Base-by-base conservation (phyloP, 2,113 vertebrate species). In the Platichthys stellatus region DNA sequence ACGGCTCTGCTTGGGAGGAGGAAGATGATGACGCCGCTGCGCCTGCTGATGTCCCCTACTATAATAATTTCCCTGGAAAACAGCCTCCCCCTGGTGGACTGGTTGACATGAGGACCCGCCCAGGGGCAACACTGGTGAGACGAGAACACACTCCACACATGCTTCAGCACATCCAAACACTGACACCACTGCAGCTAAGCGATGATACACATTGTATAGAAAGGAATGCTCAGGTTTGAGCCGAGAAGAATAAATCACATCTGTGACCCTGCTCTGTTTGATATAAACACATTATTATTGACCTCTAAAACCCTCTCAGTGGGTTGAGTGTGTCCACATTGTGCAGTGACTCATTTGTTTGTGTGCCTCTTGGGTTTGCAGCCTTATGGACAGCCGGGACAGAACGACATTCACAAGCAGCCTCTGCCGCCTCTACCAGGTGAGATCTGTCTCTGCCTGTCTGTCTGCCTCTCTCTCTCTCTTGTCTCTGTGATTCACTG, bases 1-100 rank as follows among this genome's bases (percentile, higher is more conserved):
- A 99, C 51, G 96, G 96, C 77, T 99, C 98, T 3, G 97, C 97
- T 1, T 99, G 98, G 97, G 98, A 99, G 68, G 97, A 99, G 80
- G 94, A 95, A 81, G 96, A 97, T 14, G 96, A 97, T 10, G 96
- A 97, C 65, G 86, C 94, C 26, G 93, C 94, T 56, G 95, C 96
- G 1, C 92, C 95, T 5, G 86, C 94, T 0, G 98, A 99, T 3
- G 97, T 99, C 76, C 97, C 98, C 2, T 99, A 99, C 89, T 99
- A 99, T 86, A 99, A 99, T 5, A 97, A 99, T 80, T 99, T 99
- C 82, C 98, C 98, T 0, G 97, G 97, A 59, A 99, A 99, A 91
- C 97, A 99, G 60, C 97, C 98, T 28, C 98, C 98, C 49, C 94
- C 97, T 0, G 97, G 97, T 17, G 98, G 98, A 0, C 93, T 99